phyloP scores from a whole-genome alignment of 2,113 vertebrate genomes.

The Desmodus rotundus region DNA sequence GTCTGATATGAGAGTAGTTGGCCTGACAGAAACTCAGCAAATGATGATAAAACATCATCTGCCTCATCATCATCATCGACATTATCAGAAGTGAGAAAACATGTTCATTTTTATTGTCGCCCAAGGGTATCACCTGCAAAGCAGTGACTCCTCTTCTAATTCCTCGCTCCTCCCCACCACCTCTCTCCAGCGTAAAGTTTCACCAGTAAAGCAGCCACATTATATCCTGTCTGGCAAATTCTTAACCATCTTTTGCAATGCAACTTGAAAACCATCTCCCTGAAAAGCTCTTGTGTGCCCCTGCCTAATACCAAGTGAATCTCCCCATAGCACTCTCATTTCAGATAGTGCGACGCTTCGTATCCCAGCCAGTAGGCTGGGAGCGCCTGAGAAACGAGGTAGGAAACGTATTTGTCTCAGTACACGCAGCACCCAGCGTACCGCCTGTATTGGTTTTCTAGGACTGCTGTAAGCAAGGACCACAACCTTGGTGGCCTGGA shows the following conservation, averaged over 20 bases:
- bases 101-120: neutral
- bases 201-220: neutral
- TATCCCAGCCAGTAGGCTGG: neutral
- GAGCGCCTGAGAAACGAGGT: neutral
- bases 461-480: neutral
- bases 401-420: neutral
- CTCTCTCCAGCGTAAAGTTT: neutral
- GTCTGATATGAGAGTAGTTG: neutral
- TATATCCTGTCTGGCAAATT: neutral
- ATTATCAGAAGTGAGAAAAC: neutral
- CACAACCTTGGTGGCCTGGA: neutral
- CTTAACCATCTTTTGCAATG: neutral
- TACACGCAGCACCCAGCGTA: accelerated
- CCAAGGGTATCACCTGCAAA: neutral
- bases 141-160: neutral
- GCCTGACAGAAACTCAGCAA: neutral
- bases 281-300: neutral
- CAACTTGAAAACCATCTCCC: neutral
- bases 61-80: neutral
- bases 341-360: neutral
- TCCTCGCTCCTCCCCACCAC: neutral
- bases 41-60: neutral
- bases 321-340: neutral
- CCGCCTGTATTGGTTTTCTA: neutral
- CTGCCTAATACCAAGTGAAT: neutral